These are phyloP conservation scores for Hormiphora californensis DNA, from an alignment of 37 sponge, comb jelly and placozoan genomes.

Conservation along the genomic window DNA sequence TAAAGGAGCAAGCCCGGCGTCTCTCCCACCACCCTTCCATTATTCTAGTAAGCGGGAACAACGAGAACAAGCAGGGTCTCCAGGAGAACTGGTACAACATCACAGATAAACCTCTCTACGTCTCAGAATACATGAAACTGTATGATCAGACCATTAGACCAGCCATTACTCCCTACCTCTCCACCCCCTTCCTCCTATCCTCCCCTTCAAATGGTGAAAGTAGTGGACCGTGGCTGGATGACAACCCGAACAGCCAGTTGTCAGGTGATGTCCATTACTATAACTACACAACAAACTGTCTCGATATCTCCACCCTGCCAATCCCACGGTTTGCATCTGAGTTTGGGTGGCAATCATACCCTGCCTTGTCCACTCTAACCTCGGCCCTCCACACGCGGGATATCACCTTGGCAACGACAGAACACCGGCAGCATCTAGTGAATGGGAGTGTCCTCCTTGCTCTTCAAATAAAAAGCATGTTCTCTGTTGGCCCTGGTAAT, in stretches of 20 bases:
- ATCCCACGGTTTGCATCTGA: slow-evolving; percentile 90
- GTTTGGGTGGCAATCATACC: slow-evolving; percentile 90
- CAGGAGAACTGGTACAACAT: slow-evolving; percentile 37
- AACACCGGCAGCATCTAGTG: background rate
- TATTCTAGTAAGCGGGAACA: slow-evolving; percentile 96
- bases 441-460: background rate
- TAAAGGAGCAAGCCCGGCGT: slow-evolving; percentile 66
- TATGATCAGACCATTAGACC: background rate
- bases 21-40: slow-evolving; percentile 77
- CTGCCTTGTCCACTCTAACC: slow-evolving; percentile 67
- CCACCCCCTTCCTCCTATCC: slow-evolving; percentile 19
- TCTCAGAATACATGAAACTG: slow-evolving; percentile 7
- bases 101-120: background rate
- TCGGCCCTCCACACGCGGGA: background rate
- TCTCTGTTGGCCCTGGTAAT: background rate
- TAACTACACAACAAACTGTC: slow-evolving; percentile 74
- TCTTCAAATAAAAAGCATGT: background rate
- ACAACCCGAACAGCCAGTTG: slow-evolving; percentile 55
- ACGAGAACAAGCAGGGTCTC: slow-evolving; percentile 79
- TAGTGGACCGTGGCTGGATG: slow-evolving; percentile 3
- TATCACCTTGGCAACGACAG: background rate
- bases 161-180: background rate
- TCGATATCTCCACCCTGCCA: slow-evolving; percentile 79
- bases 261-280: slow-evolving; percentile 77
- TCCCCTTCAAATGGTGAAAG: slow-evolving; percentile 49